Evolutionary conservation across 2,888 invertebrate genomes (phyloP).

Genomic region (Ochropleura leucogaster): DNA sequence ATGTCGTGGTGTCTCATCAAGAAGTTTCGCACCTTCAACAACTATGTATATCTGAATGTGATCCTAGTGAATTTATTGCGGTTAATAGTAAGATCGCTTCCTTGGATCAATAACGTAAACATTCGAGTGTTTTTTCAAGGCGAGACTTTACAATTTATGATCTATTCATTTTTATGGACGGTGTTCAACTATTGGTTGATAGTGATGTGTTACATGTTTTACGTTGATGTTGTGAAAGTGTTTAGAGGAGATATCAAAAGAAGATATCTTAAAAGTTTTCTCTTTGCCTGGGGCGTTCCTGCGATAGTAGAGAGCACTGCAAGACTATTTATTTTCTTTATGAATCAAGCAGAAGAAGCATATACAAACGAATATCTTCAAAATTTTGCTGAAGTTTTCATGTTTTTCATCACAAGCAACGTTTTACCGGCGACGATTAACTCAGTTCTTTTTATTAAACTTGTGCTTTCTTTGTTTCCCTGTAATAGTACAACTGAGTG

Average conservation of each 20-base stretch:
- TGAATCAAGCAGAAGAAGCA: neutral
- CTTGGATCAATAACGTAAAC: neutral
- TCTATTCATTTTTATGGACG: neutral
- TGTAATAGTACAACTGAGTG: neutral
- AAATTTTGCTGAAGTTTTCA: neutral
- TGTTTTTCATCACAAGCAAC: neutral
- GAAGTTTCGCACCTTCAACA: conserved; percentile 36
- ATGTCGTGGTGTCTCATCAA: conserved; percentile 37
- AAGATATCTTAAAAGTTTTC: conserved; percentile 22
- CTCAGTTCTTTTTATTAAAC: conserved; percentile 12
- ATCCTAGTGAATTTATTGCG: conserved; percentile 19
- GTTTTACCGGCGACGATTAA: conserved; percentile 16
- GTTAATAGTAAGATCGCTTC: neutral
- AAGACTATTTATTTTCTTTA: neutral
- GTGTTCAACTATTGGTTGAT: conserved; percentile 42
- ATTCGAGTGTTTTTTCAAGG: neutral
- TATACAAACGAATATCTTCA: neutral
- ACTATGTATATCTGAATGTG: conserved; percentile 29
- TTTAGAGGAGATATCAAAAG: conserved; percentile 22
- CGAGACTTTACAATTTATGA: neutral
- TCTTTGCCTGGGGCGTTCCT: conserved; percentile 47
- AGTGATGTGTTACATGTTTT: conserved; percentile 42
- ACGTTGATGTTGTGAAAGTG: conserved; percentile 48
- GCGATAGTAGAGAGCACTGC: neutral
- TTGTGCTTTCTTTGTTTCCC: conserved; percentile 14